Conservation (phyloP, 1,140 invertebrate species). For the Pachyrhynchus sulphureomaculatus region DNA sequence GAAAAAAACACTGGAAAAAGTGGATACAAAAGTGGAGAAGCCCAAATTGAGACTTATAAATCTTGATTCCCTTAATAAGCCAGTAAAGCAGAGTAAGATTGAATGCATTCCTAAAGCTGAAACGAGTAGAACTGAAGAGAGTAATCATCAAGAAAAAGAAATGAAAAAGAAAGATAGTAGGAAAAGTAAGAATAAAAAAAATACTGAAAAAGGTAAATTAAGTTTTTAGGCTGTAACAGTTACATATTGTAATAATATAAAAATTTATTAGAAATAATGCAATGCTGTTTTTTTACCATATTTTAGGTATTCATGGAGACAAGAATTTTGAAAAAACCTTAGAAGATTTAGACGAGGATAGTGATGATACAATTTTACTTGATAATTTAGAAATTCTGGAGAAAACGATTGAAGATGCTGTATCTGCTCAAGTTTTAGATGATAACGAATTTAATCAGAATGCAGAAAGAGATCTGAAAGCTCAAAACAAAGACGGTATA, state of each 20-base stretch:
- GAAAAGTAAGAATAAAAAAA: conserved; percentile 19
- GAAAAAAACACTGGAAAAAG: conserved; percentile 15
- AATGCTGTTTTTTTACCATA: conserved; percentile 39
- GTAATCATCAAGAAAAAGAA: conserved; percentile 25
- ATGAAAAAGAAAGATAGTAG: conserved; percentile 42
- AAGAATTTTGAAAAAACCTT: conserved; percentile 68
- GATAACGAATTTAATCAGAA: neutral
- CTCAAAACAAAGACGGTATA: neutral
- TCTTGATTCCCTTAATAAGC: conserved; percentile 46
- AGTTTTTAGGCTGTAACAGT: no score
- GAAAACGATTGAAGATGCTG: conserved; percentile 44
- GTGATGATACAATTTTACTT: conserved; percentile 34
- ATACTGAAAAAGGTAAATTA: conserved; percentile 4
- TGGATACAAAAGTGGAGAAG: conserved; percentile 9
- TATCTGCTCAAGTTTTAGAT: conserved; percentile 20
- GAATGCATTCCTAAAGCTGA: conserved; percentile 50
- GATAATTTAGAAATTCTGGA: conserved; percentile 44
- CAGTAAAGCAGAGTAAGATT: conserved; percentile 45
- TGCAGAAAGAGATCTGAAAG: neutral
- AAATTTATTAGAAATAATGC: neutral
- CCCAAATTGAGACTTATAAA: conserved; percentile 39
- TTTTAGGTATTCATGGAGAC: conserved; percentile 61
- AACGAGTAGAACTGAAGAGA: conserved; percentile 25
- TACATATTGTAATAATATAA: no score
- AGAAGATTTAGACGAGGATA: conserved; percentile 59